Percentiles rank a stretch among this genome's conserved stretches.
Conservation (phyloP, 2,797 vertebrate genomes). For the Sarcoramphus papa region DNA sequence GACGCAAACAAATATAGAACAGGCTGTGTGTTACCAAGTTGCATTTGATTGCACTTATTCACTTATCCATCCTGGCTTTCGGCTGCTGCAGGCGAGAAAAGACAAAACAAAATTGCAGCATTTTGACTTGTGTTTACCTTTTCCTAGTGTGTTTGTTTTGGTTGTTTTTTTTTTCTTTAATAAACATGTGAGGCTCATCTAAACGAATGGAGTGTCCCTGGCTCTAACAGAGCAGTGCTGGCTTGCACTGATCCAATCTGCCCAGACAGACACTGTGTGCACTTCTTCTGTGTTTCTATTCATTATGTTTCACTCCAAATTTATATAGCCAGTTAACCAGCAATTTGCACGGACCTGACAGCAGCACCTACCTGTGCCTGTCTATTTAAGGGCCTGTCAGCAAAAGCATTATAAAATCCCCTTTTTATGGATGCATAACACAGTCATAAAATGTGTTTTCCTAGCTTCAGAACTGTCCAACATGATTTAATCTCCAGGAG, state of each 20-base stretch:
- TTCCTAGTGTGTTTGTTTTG: not conserved
- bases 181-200: not conserved
- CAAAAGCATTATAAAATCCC: not conserved
- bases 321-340: slow-evolving; percentile 9
- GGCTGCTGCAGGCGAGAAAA: not conserved
- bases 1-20: not conserved
- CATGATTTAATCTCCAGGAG: not conserved
- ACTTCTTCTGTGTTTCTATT: not conserved
- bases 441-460: not conserved
- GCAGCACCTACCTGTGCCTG: not conserved
- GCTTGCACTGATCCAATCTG: not conserved
- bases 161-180: not conserved
- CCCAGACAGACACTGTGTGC: not conserved
- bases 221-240: not conserved
- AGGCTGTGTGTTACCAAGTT: not conserved
- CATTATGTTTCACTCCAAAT: slow-evolving; percentile 4
- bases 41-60: not conserved
- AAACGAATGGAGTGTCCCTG: not conserved
- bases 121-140: slow-evolving; percentile 12
- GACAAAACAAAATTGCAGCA: not conserved
- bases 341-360: not conserved
- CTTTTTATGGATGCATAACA: slow-evolving; percentile 6
- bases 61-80: not conserved
- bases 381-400: not conserved
- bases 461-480: not conserved